These are phyloP conservation scores for Epinotia ramella DNA, from an alignment of 2,888 invertebrate genomes.

Conservation along the genomic window DNA sequence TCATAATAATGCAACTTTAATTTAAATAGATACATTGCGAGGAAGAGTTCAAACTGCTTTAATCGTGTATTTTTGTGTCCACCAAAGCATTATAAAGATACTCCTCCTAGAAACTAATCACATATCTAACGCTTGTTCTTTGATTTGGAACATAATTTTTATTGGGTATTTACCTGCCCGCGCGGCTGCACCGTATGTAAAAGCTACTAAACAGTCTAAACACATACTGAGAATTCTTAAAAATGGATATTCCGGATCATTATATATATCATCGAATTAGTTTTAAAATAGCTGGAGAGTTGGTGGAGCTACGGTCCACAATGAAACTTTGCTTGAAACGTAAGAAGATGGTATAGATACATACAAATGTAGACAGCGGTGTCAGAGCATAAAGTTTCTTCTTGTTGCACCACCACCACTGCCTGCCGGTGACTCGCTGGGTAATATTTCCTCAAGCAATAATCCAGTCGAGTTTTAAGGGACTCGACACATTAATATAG, in stretches of 20 bases:
- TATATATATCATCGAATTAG: no score
- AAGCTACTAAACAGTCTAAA: no score
- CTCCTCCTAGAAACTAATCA: no score
- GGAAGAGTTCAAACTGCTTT: not conserved
- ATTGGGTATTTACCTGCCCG: no score
- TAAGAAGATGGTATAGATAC: not conserved
- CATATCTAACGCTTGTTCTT: no score
- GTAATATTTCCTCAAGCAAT: conserved; percentile 45
- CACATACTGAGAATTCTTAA: no score
- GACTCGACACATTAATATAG: conserved; percentile 39
- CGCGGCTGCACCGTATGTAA: no score
- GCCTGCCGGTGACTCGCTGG: conserved; percentile 34
- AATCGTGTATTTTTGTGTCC: no score
- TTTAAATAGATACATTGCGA: not conserved
- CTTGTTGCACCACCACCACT: conserved; percentile 44
- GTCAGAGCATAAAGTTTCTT: conserved; percentile 46
- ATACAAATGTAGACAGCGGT: conserved; percentile 15
- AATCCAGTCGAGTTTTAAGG: conserved; percentile 38
- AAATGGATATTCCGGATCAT: no score
- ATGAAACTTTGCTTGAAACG: not conserved
- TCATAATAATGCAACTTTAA: not conserved
- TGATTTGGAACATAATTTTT: no score
- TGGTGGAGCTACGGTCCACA: not conserved
- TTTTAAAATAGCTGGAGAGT: no score
- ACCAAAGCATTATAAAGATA: no score